Base-by-base conservation (phyloP, 2,113 vertebrate species). In the Tragelaphus imberbis region DNA sequence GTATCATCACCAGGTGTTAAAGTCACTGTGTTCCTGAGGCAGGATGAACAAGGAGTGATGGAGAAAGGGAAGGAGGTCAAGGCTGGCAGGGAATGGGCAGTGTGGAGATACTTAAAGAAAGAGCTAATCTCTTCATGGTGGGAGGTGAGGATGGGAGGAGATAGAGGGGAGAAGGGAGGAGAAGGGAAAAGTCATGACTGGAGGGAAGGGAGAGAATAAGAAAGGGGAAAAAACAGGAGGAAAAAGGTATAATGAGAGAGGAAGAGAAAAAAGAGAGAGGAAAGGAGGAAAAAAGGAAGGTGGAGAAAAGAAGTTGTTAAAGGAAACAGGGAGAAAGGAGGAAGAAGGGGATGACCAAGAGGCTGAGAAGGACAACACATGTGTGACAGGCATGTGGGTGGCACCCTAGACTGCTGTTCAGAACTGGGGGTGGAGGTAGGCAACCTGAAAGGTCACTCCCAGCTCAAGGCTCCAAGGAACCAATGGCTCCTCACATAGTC, bases 1-100 rank as follows among this genome's bases (percentile, higher is more conserved):
- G 80, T 96, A 81, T 55, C 10, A 0, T 91, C 92, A 94, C 59
- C 94, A 97, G 97, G 97, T 98, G 96, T 98, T 96, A 94, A 90
- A 97, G 36, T 91, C 96, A 96, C 88, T 17, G 40, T 95, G 90
- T 94, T 95, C 88, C 85, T 79, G 88, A 96, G 49, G 55, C 75
- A 84, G 80, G 85, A 92, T 94, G 92, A 96, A 90, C 51, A 91
- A 36, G 47, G 56, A 95, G 28, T 91, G 63, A 95, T 55, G 53
- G 63, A 56, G 63, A 86, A 75, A 36, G 36, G 71, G 82, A 96
- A 88, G 44, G 27, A 68, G 58, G 94, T 93, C 88, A 96, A 94
- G 77, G 33, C 71, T 23, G 13, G 53, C n/a, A 81, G 61, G 19
- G 44, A 97, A 87, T 47, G 82, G 82, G 51, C 75, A 89, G 56